A percentile compares a stretch with the other conserved stretches of the same genome.
Evolutionary conservation across 2,113 vertebrate species (phyloP).

Genomic region (Eubucco bourcierii): DNA sequence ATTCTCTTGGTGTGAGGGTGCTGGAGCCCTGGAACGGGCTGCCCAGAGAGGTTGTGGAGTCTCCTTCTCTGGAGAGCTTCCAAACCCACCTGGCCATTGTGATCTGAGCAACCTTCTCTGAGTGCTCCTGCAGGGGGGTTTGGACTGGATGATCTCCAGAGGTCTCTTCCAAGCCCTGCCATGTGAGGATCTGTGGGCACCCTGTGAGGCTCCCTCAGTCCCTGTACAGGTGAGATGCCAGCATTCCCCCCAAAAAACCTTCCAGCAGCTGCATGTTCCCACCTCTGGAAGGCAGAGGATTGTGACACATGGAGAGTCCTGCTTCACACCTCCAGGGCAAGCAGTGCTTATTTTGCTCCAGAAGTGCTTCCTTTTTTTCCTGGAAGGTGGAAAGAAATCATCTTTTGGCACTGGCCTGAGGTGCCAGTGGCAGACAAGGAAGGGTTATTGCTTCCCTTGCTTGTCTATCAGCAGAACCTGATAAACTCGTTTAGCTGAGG

Average conservation of each 20-base stretch:
- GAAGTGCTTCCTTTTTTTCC: slow-evolving; percentile 2
- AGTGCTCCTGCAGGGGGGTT: too few relatives aligned
- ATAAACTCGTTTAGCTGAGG: slow-evolving; percentile 60
- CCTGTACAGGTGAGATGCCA: not conserved
- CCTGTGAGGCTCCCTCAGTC: not conserved
- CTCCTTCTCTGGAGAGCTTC: too few relatives aligned
- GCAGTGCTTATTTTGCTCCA: not conserved
- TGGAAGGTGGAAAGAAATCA: slow-evolving; percentile 32
- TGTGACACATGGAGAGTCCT: not conserved
- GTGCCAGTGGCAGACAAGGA: not conserved
- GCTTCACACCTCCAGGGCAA: not conserved
- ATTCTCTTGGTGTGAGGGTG: too few relatives aligned
- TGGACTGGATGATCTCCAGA: too few relatives aligned
- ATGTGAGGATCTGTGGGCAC: too few relatives aligned
- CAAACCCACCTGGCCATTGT: too few relatives aligned
- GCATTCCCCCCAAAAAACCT: not conserved
- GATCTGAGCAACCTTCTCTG: too few relatives aligned
- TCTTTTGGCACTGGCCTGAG: not conserved
- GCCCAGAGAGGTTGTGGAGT: too few relatives aligned
- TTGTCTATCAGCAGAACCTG: slow-evolving; percentile 59
- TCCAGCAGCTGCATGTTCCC: not conserved
- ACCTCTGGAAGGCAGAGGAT: not conserved
- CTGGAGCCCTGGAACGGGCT: too few relatives aligned
- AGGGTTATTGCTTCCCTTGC: not conserved
- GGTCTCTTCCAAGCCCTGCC: too few relatives aligned